Evolutionary conservation across 2,888 invertebrate genomes (phyloP).

Genomic region (Drosophila pseudotakahashii): DNA sequence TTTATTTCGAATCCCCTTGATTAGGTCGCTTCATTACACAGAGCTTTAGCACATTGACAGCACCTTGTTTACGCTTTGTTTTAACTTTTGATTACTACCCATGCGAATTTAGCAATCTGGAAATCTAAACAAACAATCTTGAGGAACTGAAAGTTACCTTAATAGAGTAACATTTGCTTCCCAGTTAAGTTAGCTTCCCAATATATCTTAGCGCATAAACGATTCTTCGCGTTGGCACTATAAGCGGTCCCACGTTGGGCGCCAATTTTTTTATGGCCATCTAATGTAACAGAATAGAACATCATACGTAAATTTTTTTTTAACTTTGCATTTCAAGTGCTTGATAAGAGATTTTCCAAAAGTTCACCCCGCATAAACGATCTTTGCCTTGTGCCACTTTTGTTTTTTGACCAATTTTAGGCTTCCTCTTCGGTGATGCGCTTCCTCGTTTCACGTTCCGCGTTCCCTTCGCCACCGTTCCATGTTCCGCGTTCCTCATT

Average conservation of each 20-base stretch:
- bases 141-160: no score
- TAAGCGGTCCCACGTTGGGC: neutral
- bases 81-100: neutral
- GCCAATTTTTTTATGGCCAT: neutral
- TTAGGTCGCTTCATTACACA: constrained; percentile 5
- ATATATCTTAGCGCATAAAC: no score
- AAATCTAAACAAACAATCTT: no score
- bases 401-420: neutral
- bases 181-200: no score
- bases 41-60: constrained; percentile 4
- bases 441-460: neutral
- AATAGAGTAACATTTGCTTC: no score
- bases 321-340: neutral
- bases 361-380: neutral
- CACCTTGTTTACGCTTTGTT: neutral
- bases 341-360: no score
- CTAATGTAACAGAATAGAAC: no score
- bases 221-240: no score
- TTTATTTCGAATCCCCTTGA: constrained; percentile 4
- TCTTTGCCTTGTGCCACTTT: constrained; percentile 6
- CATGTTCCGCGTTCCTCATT: neutral
- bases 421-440: constrained; percentile 1
- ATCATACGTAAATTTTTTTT: no score
- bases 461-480: neutral
- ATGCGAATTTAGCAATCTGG: neutral